phyloP scores from a whole-genome alignment of 2,113 vertebrate species.

The Nesoenas mayeri region DNA sequence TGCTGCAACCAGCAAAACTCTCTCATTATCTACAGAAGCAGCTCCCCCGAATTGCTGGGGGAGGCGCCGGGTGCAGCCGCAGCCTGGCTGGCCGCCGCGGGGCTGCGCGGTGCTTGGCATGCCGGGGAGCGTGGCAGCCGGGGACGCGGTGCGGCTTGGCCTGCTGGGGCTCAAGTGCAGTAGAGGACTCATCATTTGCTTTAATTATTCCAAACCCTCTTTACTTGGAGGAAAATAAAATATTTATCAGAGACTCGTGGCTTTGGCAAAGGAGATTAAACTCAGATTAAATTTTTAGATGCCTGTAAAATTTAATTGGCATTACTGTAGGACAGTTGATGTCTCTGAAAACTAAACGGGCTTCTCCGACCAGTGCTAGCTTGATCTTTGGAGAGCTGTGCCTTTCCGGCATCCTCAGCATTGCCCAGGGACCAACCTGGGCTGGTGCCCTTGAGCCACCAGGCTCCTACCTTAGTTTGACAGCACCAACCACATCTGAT shows the following conservation, averaged over 20 bases:
- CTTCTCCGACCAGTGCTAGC: constrained; percentile 23
- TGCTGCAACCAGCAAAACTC: not conserved
- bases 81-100: not conserved
- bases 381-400: not conserved
- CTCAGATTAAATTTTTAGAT: constrained; percentile 66
- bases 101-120: accelerated
- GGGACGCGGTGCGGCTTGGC: not conserved
- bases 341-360: constrained; percentile 32
- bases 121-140: accelerated
- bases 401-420: not conserved
- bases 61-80: not conserved
- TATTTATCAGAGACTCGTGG: constrained; percentile 69
- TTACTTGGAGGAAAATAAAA: constrained; percentile 67
- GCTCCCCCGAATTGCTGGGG: not conserved
- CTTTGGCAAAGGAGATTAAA: constrained; percentile 66
- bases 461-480: not conserved
- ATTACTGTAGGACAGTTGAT: constrained; percentile 45
- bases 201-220: constrained; percentile 26
- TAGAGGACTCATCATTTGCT: not conserved
- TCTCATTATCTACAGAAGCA: not conserved
- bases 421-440: not conserved
- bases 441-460: not conserved
- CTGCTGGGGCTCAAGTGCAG: not conserved
- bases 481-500: not conserved
- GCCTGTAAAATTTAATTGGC: constrained; percentile 72